These are phyloP conservation scores for Epistrophella euchroma DNA, from an alignment of 2,888 invertebrate genomes.

Conservation along the genomic window DNA sequence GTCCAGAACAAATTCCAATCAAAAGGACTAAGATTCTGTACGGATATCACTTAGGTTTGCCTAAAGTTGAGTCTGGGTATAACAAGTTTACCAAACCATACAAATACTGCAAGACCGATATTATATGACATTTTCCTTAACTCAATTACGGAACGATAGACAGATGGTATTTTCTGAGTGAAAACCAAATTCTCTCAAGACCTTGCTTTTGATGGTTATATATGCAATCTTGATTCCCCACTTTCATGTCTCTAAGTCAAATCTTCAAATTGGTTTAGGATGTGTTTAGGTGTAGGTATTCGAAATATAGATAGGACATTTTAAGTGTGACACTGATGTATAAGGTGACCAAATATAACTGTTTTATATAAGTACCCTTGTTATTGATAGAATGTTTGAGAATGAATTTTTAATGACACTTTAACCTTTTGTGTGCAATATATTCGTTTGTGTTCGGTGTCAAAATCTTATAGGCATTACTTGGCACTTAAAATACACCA, in stretches of 20 bases:
- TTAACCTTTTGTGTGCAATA: neutral
- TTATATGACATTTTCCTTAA: conserved; percentile 38
- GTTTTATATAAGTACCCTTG: conserved; percentile 10
- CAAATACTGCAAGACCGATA: conserved; percentile 23
- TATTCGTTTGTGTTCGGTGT: conserved; percentile 5
- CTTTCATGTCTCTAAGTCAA: conserved; percentile 15
- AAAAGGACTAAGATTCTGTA: conserved; percentile 44
- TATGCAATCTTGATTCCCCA: neutral
- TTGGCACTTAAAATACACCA: conserved; percentile 43
- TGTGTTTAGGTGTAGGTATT: neutral
- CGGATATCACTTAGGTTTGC: conserved; percentile 18
- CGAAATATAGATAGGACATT: conserved; percentile 42
- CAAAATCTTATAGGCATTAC: conserved; percentile 43
- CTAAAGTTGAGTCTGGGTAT: neutral
- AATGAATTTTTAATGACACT: conserved; percentile 56
- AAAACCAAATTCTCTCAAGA: conserved; percentile 21
- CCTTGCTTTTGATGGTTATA: conserved; percentile 26
- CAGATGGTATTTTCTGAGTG: conserved; percentile 17
- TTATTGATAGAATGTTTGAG: conserved; percentile 26
- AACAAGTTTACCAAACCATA: conserved; percentile 31
- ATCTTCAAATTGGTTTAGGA: neutral
- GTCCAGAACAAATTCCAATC: conserved; percentile 49
- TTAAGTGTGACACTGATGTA: conserved; percentile 32
- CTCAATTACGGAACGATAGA: conserved; percentile 43
- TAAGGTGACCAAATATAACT: conserved; percentile 47